These are phyloP conservation scores for Cyphomyrus plagiostoma DNA, from an alignment of 2,113 vertebrate genomes.

Conservation along the genomic window DNA sequence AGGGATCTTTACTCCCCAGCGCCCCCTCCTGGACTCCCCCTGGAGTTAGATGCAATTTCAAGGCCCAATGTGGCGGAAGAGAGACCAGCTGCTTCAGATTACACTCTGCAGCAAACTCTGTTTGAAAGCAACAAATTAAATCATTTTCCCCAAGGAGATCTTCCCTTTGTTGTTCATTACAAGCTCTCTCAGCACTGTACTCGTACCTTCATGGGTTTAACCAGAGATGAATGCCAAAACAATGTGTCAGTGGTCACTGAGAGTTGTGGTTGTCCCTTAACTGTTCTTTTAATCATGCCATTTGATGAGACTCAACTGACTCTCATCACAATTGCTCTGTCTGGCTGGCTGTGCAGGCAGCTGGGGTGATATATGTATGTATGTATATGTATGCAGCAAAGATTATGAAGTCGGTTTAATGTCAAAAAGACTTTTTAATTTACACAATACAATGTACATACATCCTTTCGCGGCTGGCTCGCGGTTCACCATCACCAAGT, in stretches of 20 bases:
- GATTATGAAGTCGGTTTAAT: background rate
- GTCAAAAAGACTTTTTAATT: background rate
- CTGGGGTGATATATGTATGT: background rate
- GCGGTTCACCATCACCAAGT: background rate
- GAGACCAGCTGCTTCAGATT: constrained; percentile 34
- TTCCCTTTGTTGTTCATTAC: constrained; percentile 30
- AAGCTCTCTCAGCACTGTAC: background rate
- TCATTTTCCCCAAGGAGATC: constrained; percentile 7
- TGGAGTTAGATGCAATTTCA: constrained; percentile 9
- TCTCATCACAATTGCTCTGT: background rate
- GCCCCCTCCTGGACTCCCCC: constrained; percentile 38
- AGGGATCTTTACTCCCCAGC: constrained; percentile 22
- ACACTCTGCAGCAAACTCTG: constrained; percentile 33
- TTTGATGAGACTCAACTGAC: background rate
- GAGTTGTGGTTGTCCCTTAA: background rate
- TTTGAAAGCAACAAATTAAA: constrained; percentile 33
- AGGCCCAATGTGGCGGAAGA: constrained; percentile 7
- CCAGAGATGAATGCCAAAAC: constrained; percentile 19
- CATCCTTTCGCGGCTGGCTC: background rate
- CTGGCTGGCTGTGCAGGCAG: background rate
- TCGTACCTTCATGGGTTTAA: background rate
- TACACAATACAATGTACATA: background rate
- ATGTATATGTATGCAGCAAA: background rate
- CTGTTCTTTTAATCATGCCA: constrained; percentile 8
- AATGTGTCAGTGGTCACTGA: background rate